Base-by-base conservation (phyloP, 2,888 invertebrate genomes). In the Spisula subtruncata region DNA sequence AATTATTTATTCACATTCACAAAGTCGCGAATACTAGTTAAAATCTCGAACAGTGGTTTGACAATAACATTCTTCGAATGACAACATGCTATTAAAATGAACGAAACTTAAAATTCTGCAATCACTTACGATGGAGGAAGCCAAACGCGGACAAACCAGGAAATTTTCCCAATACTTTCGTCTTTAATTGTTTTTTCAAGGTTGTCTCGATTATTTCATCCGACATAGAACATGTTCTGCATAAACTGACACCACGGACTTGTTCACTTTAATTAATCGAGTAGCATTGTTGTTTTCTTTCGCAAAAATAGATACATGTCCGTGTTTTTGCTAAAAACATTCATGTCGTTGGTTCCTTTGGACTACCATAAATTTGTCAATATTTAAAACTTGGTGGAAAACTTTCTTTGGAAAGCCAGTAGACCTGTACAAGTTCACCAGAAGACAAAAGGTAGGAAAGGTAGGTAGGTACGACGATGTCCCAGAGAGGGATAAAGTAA, bases 141-240 rank as follows among this genome's bases (percentile, higher is more conserved):
- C 60, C 60, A 66, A 66, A 25, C 60, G 25, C 10, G n/a, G 60
- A 66, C 25, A 66, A n/a, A 25, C 25, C 60, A 25, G n/a, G 60
- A 25, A 66, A 66, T 66, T 66, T 66, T 8, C 25, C n/a, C 60
- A 25, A n/a, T 66, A 66, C 10, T 66, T 66, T 25, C 60, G 10
- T 66, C 60, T 25, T 66, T 66, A 66, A 66, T 66, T 25, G 60
- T 66, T 66, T 66, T 56, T n/a, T 25, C 60, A 66, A 66, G 60
- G 60, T 66, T 66, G 60, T 25, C n/a, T 25, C 60, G 60, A 66
- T 66, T 66, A 66, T 66, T 25, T 25, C n/a, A 25, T 25, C n/a
- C n/a, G 25, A 25, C 10, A 1, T 8, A 25, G 60, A 66, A 66
- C 60, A 66, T 66, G 60, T 66, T 66, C 60, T 66, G 25, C 60